A percentile compares a stretch with the other conserved stretches of the same genome.
Conservation (phyloP, 2,113 vertebrate genomes). For the Stomatorhinus ivindoensis region DNA sequence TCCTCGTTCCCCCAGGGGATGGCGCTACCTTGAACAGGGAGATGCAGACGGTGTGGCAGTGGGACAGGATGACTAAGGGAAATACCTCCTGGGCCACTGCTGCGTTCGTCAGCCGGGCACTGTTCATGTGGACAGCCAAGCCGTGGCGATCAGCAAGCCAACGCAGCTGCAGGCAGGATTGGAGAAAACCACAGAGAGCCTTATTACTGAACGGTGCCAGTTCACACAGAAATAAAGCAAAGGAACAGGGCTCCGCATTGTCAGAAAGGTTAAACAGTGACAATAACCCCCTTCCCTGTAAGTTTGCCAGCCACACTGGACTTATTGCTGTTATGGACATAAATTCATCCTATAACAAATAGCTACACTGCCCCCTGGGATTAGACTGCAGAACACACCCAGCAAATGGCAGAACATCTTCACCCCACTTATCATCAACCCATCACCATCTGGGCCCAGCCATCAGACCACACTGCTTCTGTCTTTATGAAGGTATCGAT, state of each 20-base stretch:
- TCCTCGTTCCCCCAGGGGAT: not conserved
- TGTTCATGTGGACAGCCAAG: constrained; percentile 71
- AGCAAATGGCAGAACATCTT: not conserved
- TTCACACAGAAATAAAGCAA: too few species aligned
- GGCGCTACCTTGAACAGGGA: constrained; percentile 76
- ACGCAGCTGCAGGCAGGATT: constrained; percentile 49
- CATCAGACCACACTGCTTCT: not conserved
- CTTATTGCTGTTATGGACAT: too few species aligned
- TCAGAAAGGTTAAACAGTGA: too few species aligned
- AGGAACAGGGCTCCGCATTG: too few species aligned
- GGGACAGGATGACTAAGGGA: constrained; percentile 59
- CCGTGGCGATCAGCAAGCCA: constrained; percentile 54
- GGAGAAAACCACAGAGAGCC: not conserved
- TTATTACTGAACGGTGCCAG: not conserved
- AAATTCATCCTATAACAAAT: too few species aligned
- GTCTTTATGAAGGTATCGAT: not conserved
- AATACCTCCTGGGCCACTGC: constrained; percentile 56
- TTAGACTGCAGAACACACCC: too few species aligned
- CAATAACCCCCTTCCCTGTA: too few species aligned
- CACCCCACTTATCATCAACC: not conserved
- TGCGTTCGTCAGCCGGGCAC: constrained; percentile 69
- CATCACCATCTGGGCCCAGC: not conserved
- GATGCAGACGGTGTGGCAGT: constrained; percentile 70
- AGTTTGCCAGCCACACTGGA: too few species aligned
- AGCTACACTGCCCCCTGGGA: too few species aligned